phyloP scores from a whole-genome alignment of 2,113 vertebrate species.

The Neodon shergylaensis region DNA sequence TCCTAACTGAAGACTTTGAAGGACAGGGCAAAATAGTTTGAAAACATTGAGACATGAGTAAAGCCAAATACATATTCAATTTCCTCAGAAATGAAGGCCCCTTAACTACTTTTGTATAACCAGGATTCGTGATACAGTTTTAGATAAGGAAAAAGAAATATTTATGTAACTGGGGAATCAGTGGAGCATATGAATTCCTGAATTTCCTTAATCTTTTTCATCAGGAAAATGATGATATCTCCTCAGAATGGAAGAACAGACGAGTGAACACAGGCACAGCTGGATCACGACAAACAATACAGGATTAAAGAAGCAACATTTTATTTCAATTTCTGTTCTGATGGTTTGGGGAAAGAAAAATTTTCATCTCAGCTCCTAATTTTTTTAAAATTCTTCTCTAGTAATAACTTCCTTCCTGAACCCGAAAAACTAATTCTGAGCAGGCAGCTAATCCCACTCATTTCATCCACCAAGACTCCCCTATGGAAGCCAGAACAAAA shows the following conservation, averaged over 20 bases:
- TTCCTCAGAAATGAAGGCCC: neutral
- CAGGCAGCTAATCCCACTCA: neutral
- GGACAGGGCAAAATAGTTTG: neutral
- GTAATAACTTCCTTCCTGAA: neutral
- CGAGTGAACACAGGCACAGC: too few species aligned
- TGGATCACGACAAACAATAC: neutral
- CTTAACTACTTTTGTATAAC: neutral
- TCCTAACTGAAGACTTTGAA: neutral
- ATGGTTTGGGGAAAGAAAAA: neutral
- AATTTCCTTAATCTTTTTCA: neutral
- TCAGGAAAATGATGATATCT: neutral
- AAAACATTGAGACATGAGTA: neutral
- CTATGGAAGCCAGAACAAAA: neutral
- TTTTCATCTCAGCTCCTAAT: neutral
- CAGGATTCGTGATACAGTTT: neutral
- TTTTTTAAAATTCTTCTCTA: neutral
- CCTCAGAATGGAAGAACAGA: neutral
- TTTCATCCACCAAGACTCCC: conserved; percentile 17
- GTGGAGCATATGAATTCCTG: neutral
- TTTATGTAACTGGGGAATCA: conserved; percentile 11
- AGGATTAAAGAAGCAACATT: neutral
- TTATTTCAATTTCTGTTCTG: neutral
- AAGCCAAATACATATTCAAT: neutral
- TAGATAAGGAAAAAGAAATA: conserved; percentile 11
- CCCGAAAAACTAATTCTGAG: neutral